A percentile compares a stretch with the other conserved stretches of the same genome.
phyloP scores from a whole-genome alignment of 2,113 vertebrate species.

The Hippolais icterina region DNA sequence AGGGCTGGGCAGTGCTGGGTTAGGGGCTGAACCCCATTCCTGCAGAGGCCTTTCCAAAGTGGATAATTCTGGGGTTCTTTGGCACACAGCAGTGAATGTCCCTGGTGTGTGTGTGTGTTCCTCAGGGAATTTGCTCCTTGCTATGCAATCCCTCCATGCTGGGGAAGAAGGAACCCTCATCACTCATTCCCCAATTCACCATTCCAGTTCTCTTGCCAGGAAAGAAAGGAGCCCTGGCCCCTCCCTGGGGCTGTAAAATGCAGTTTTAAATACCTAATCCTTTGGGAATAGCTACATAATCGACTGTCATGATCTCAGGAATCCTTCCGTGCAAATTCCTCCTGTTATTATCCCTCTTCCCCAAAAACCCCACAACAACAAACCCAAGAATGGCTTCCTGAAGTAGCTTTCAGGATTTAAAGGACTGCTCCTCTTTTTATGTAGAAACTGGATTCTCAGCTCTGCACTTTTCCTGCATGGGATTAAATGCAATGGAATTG shows the following conservation, averaged over 20 bases:
- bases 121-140: neutral
- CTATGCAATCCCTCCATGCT: neutral
- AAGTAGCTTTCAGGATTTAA: neutral
- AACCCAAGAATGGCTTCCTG: neutral
- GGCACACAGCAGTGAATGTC: neutral
- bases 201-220: neutral
- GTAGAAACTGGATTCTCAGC: neutral
- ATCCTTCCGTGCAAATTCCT: neutral
- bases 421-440: neutral
- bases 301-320: neutral
- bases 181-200: neutral
- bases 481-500: neutral
- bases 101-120: neutral
- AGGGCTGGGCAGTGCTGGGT: neutral
- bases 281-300: neutral
- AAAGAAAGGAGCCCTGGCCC: neutral
- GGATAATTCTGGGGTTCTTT: neutral
- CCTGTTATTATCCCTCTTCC: neutral
- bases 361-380: neutral
- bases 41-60: neutral
- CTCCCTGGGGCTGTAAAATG: neutral
- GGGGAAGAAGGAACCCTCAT: neutral
- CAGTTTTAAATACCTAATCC: neutral
- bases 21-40: fast-evolving
- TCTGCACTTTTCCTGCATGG: neutral